phyloP scores from a whole-genome alignment of 2,888 invertebrate species.

The Diarsia rubi region DNA sequence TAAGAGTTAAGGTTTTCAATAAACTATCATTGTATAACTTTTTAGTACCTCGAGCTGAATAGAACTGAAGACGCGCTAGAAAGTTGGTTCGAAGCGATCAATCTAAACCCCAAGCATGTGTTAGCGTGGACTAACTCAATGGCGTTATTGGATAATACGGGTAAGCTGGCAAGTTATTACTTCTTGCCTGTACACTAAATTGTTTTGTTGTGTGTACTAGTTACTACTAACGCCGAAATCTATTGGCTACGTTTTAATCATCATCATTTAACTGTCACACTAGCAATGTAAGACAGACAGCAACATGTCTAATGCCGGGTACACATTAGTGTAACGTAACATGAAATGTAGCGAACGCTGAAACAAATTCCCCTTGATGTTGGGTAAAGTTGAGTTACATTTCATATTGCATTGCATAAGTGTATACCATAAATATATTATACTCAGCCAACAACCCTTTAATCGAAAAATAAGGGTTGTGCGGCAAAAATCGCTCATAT shows the following conservation, averaged over 20 bases:
- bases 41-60: constrained; percentile 95
- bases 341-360: too few species aligned
- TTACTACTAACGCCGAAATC: not conserved
- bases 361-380: too few species aligned
- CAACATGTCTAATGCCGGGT: not conserved
- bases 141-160: constrained; percentile 95
- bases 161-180: constrained; percentile 71
- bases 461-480: not conserved
- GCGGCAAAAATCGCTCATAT: not conserved
- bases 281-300: not conserved
- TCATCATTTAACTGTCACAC: not conserved
- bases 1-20: not conserved
- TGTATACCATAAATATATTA: too few species aligned
- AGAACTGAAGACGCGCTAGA: constrained; percentile 93
- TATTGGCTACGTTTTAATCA: not conserved
- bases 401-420: too few species aligned
- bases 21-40: constrained; percentile 3
- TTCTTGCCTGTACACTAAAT: constrained; percentile 2
- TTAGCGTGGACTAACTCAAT: constrained; percentile 98
- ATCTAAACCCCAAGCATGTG: constrained; percentile 94
- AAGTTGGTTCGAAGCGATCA: constrained; percentile 96
- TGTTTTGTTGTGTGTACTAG: not conserved
- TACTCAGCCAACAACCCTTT: not conserved
- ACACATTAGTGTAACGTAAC: too few species aligned
- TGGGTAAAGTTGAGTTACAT: too few species aligned